Evolutionary conservation across 2,888 invertebrate species (phyloP).

Genomic region (Diogma glabrata): DNA sequence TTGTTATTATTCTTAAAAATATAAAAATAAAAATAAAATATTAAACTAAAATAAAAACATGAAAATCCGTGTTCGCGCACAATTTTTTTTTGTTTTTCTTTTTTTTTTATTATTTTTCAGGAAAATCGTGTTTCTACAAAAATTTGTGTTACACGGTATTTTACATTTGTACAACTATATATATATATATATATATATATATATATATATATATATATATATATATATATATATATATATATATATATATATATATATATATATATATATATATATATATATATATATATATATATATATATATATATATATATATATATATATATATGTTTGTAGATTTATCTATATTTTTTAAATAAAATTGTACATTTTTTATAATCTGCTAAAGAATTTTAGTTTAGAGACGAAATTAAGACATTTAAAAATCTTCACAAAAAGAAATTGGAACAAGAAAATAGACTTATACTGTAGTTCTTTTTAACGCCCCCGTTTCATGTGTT

Average conservation of each 20-base stretch:
- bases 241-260: too few relatives aligned
- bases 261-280: too few relatives aligned
- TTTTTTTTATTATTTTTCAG: too few relatives aligned
- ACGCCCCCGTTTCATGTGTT: conserved; percentile 4
- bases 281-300: too few relatives aligned
- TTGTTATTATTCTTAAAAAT: too few relatives aligned
- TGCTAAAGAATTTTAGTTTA: conserved; percentile 7
- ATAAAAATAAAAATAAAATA: too few relatives aligned
- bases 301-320: too few relatives aligned
- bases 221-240: too few relatives aligned
- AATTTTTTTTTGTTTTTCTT: conserved; percentile 3
- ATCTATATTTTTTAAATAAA: background rate
- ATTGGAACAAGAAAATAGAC: conserved; percentile 8
- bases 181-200: too few relatives aligned
- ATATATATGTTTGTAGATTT: too few relatives aligned
- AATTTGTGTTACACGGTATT: conserved; percentile 8
- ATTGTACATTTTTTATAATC: conserved; percentile 7
- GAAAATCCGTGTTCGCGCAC: conserved; percentile 9
- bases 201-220: too few relatives aligned
- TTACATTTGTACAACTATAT: conserved; percentile 7
- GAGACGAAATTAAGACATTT: conserved; percentile 4
- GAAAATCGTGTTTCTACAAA: conserved; percentile 5
- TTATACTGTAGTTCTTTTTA: too few relatives aligned
- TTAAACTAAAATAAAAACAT: conserved; percentile 8
- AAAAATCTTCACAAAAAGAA: conserved; percentile 7